phyloP scores from a whole-genome alignment of 2,797 vertebrate species.

The Epinephelus awoara region DNA sequence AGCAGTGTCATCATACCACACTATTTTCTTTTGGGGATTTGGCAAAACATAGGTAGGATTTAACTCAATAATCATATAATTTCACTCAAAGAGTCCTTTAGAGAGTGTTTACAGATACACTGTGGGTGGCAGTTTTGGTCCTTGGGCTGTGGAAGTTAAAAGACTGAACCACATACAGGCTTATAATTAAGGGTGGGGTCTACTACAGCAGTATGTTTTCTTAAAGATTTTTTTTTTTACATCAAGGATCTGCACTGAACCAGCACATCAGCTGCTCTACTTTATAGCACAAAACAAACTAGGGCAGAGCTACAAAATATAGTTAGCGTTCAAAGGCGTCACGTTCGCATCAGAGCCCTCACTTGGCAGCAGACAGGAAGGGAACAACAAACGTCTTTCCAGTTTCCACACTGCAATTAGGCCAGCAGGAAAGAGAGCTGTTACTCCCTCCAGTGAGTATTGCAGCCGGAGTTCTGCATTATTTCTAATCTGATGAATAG shows the following conservation, averaged over 20 bases:
- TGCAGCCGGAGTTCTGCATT: constrained; percentile 37
- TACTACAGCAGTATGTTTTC: constrained; percentile 37
- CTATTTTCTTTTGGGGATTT: constrained; percentile 13
- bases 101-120: constrained; percentile 36
- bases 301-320: constrained; percentile 23
- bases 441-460: constrained; percentile 66
- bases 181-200: constrained; percentile 75
- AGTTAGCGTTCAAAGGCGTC: constrained; percentile 54
- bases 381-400: constrained; percentile 66
- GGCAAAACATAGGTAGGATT: constrained; percentile 7
- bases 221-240: constrained; percentile 32
- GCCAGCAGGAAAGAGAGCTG: constrained; percentile 74
- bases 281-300: constrained; percentile 45
- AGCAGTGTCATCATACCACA: constrained; percentile 5
- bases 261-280: constrained; percentile 17
- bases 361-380: constrained; percentile 69
- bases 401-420: constrained; percentile 75
- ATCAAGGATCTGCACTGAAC: constrained; percentile 24
- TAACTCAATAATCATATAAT: constrained; percentile 26
- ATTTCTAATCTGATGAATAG: constrained; percentile 51
- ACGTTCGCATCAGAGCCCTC: constrained; percentile 38
- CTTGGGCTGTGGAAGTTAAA: constrained; percentile 44
- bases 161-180: constrained; percentile 40
- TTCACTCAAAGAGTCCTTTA: constrained; percentile 11
- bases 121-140: constrained; percentile 52